A percentile compares a stretch with the other conserved stretches of the same genome.
These are phyloP conservation scores for Agrochola lychnidis DNA, from an alignment of 2,888 invertebrate genomes.

Conservation along the genomic window DNA sequence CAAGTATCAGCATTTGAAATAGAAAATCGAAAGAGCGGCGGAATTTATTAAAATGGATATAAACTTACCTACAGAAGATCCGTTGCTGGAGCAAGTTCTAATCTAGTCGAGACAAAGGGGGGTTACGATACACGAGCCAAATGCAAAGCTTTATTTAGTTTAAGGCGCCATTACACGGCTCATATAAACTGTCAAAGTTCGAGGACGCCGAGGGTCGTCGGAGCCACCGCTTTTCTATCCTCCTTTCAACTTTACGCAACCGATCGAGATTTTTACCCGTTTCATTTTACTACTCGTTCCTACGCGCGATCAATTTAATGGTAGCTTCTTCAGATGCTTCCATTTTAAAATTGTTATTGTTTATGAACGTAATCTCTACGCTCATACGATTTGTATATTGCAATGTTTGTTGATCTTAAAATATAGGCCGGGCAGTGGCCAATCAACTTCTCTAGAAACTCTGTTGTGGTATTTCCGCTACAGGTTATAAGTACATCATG, in stretches of 20 bases:
- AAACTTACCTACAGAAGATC: conserved; percentile 60
- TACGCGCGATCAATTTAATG: conserved; percentile 68
- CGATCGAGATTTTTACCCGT: conserved; percentile 78
- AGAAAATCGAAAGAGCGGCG: conserved; percentile 43
- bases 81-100: conserved; percentile 74
- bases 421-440: background rate
- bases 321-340: conserved; percentile 52
- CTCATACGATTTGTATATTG: conserved; percentile 11
- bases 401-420: conserved; percentile 1
- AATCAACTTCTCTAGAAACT: background rate
- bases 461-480: background rate
- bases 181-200: conserved; percentile 90
- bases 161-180: conserved; percentile 90
- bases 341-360: conserved; percentile 55
- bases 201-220: conserved; percentile 79
- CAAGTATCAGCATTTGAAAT: conserved; percentile 26
- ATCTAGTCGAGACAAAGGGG: conserved; percentile 84
- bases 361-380: conserved; percentile 29
- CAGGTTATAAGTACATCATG: background rate
- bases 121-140: conserved; percentile 82
- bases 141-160: conserved; percentile 89
- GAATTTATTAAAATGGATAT: conserved; percentile 62
- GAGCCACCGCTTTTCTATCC: conserved; percentile 69
- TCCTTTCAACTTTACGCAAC: conserved; percentile 75
- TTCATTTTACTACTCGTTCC: conserved; percentile 74